Evolutionary conservation across 2,888 invertebrate species (phyloP).

Genomic region (Lobophora halterata): DNA sequence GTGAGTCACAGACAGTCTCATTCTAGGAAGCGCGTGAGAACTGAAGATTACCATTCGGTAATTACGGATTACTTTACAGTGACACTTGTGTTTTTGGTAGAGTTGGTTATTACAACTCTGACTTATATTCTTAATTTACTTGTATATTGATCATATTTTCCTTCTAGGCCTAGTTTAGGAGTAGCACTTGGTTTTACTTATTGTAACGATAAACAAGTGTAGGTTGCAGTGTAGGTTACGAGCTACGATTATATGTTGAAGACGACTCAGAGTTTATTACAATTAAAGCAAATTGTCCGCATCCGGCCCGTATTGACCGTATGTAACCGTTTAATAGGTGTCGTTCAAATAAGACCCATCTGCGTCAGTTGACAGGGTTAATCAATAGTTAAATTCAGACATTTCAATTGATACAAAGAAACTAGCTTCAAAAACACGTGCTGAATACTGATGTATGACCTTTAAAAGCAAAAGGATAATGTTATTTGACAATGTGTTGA

Average conservation of each 20-base stretch:
- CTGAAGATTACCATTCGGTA: conserved; percentile 41
- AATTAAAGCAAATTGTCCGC: conserved; percentile 73
- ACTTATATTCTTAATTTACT: too few relatives aligned
- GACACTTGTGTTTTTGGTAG: too few relatives aligned
- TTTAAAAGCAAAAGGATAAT: not conserved
- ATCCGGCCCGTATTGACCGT: conserved; percentile 70
- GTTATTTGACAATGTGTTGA: not conserved
- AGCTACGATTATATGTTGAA: conserved; percentile 14
- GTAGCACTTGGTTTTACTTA: too few relatives aligned
- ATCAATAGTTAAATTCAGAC: conserved; percentile 53
- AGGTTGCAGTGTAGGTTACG: conserved; percentile 7
- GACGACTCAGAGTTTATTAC: conserved; percentile 47
- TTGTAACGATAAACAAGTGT: conserved; percentile 4
- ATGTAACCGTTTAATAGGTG: conserved; percentile 67
- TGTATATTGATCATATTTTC: too few relatives aligned
- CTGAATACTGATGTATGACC: too few relatives aligned
- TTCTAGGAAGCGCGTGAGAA: conserved; percentile 48
- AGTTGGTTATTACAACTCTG: too few relatives aligned
- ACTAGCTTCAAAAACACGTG: too few relatives aligned
- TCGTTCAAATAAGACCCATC: conserved; percentile 69
- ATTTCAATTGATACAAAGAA: conserved; percentile 30
- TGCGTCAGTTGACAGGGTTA: conserved; percentile 58
- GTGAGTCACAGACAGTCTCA: conserved; percentile 57
- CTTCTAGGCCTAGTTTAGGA: too few relatives aligned
- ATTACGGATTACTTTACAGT: too few relatives aligned